Conservation (phyloP, 1,140 invertebrate species). For the Coelopa frigida region DNA sequence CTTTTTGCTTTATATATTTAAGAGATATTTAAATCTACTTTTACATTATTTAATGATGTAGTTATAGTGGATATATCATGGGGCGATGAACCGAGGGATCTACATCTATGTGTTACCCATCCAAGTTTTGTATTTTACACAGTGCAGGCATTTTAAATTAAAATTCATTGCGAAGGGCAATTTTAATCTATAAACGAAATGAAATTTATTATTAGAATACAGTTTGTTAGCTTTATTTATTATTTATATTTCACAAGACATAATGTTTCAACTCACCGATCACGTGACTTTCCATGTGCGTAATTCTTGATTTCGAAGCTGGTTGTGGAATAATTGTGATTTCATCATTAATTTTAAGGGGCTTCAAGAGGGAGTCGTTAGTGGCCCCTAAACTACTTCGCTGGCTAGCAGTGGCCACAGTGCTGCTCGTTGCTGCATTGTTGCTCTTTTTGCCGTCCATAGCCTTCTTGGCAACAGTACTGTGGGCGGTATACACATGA, state of each 20-base stretch:
- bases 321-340: constrained; percentile 88
- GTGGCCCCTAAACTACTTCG: constrained; percentile 19
- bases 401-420: constrained; percentile 18
- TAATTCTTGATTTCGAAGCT: constrained; percentile 46
- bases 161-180: too few species aligned
- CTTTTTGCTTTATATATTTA: too few species aligned
- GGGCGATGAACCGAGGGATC: too few species aligned
- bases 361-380: constrained; percentile 66
- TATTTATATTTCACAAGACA: neutral
- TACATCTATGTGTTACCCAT: too few species aligned
- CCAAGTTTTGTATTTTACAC: too few species aligned
- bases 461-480: constrained; percentile 71
- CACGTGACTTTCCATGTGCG: constrained; percentile 45
- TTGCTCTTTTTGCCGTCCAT: constrained; percentile 66
- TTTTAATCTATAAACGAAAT: too few species aligned
- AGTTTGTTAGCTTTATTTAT: too few species aligned
- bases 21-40: too few species aligned
- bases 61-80: too few species aligned
- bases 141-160: too few species aligned
- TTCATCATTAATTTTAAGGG: constrained; percentile 85
- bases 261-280: constrained; percentile 38
- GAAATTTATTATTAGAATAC: too few species aligned
- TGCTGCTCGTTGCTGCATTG: constrained; percentile 20
- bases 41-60: too few species aligned
- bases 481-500: constrained; percentile 88